Evolutionary conservation across 30 jellyfish, hydroid and myxozoan species (phyloP).

Genomic region (Pseudorhiza aurosa): DNA sequence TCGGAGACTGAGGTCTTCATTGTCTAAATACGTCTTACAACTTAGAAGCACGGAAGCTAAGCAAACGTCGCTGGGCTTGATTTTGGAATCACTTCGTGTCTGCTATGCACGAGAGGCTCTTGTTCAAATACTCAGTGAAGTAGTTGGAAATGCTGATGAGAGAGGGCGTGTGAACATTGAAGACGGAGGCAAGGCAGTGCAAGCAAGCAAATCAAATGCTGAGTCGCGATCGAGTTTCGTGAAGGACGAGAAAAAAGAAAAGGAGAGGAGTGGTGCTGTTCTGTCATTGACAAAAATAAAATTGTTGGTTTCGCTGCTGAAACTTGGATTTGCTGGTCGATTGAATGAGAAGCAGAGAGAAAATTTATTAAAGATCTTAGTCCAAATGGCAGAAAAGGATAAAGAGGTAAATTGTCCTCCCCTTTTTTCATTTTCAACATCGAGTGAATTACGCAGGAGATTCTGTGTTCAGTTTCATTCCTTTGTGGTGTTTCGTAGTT

Average conservation of each 20-base stretch:
- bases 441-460: too few species aligned
- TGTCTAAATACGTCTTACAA: constrained; percentile 55
- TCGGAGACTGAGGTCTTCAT: constrained; percentile 55
- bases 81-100: constrained; percentile 58
- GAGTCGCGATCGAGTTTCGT: neutral
- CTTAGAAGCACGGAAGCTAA: constrained; percentile 46
- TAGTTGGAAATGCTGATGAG: neutral
- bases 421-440: too few species aligned
- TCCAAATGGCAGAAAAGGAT: constrained; percentile 44
- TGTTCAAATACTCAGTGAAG: constrained; percentile 28
- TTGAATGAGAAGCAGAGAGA: constrained; percentile 47
- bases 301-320: constrained; percentile 45
- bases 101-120: constrained; percentile 60
- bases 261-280: neutral
- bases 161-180: neutral
- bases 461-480: too few species aligned
- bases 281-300: constrained; percentile 44
- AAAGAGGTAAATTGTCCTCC: constrained; percentile 59
- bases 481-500: too few species aligned
- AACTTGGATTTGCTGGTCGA: constrained; percentile 60
- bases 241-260: neutral
- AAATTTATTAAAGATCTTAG: constrained; percentile 15
- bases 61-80: constrained; percentile 31
- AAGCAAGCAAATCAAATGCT: constrained; percentile 15
- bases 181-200: neutral